Base-by-base conservation (phyloP, 2,888 invertebrate species). In the Dasysyrphus tricinctus region DNA sequence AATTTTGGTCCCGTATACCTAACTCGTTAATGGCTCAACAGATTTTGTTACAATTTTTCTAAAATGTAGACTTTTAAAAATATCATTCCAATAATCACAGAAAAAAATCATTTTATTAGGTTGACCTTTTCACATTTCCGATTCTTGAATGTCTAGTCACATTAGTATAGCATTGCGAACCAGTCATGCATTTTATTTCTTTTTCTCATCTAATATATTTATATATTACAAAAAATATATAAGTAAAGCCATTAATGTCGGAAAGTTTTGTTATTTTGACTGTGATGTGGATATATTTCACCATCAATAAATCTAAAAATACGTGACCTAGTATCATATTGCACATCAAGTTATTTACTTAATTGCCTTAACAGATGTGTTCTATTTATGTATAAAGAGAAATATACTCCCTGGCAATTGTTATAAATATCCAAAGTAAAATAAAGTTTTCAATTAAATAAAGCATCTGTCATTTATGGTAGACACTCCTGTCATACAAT, bases 241-340 rank as follows among this genome's bases (percentile, higher is more conserved):
- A 24, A 34, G 9, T 5, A 34, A 34, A 56, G 9, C 34, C 16
- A 56, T 56, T 56, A n/a, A 56, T 56, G 8, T 34, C 0, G 1
- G 34, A 32, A 32, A 56, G 9, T 56, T 56, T 9, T 56, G 5
- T 9, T 56, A 4, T 8, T 34, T 56, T 56, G 16, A 56, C 32
- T 32, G 32, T 16, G n/a, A 56, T 32, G 32, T 56, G 16, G 57
- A 34, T 61, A 61, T 61, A 19, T 39, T 39, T 59, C 39, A 61
- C 8, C 39, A 61, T 61, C 8, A 44, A 42, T 65, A 32, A 34
- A 1, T 47, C 65, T 65, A 47, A 16, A 65, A 65, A 65, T 65
- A 65, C 32, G 47, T 65, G 65, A 65, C 65, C 65, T 47, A 47
- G 12, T 65, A 65, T 65, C 44, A 65, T 65, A 44, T 65, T 65